These are phyloP conservation scores for Mellilla xanthometata DNA, from an alignment of 2,888 invertebrate genomes.

Conservation along the genomic window DNA sequence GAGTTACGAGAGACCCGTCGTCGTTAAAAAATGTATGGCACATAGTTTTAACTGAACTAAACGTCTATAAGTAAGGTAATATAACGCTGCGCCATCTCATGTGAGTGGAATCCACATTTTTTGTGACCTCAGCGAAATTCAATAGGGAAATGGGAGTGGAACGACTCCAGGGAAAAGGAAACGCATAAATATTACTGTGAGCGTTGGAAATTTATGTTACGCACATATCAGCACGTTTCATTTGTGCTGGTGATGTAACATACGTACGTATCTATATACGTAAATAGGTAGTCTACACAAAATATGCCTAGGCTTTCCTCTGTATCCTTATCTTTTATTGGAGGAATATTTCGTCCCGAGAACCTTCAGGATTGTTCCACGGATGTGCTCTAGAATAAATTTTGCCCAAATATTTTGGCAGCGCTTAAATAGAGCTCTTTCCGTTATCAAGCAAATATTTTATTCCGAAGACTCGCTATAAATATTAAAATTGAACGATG, in stretches of 20 bases:
- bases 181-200: slow-evolving; percentile 41
- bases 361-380: neutral
- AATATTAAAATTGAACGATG: no score
- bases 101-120: slow-evolving; percentile 47
- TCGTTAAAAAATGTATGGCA: neutral
- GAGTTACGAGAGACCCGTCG: neutral
- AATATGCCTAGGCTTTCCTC: no score
- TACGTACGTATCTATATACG: neutral
- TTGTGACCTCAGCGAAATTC: slow-evolving; percentile 59
- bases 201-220: slow-evolving; percentile 16
- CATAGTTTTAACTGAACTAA: neutral
- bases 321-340: neutral
- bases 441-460: no score
- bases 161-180: slow-evolving; percentile 36
- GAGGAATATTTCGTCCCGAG: neutral
- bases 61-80: slow-evolving; percentile 6
- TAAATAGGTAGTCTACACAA: neutral
- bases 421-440: no score
- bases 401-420: neutral
- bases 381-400: neutral
- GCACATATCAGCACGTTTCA: slow-evolving; percentile 30
- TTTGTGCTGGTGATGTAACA: slow-evolving; percentile 13
- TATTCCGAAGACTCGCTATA: no score
- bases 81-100: slow-evolving; percentile 20
- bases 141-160: slow-evolving; percentile 44